phyloP scores from a whole-genome alignment of 1,140 invertebrate genomes.

The Drosophila pseudoobscura region DNA sequence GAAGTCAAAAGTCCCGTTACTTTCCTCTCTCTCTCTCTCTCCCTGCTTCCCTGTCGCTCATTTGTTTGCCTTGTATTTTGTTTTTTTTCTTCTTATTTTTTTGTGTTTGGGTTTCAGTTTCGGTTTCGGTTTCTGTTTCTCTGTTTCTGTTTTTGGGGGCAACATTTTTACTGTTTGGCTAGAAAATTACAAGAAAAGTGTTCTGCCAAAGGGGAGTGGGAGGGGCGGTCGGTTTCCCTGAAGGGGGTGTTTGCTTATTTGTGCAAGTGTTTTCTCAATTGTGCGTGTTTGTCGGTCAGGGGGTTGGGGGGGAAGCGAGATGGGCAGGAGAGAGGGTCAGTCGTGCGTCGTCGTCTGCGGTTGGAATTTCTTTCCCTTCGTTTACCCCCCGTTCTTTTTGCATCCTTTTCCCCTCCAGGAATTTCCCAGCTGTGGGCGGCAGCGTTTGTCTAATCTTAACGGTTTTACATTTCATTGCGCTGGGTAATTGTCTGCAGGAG shows the following conservation, averaged over 20 bases:
- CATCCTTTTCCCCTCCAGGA: slow-evolving; percentile 7
- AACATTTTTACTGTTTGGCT: slow-evolving; percentile 68
- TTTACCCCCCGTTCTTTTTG: slow-evolving; percentile 6
- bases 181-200: slow-evolving; percentile 80
- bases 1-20: slow-evolving; percentile 75
- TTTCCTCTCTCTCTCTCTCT: slow-evolving; percentile 2
- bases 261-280: slow-evolving; percentile 81
- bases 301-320: not conserved
- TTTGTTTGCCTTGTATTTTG: slow-evolving; percentile 75
- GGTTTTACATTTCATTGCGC: slow-evolving; percentile 79
- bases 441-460: slow-evolving; percentile 77
- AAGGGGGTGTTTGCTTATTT: slow-evolving; percentile 66
- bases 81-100: slow-evolving; percentile 19
- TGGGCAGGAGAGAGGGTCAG: slow-evolving; percentile 14
- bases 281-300: slow-evolving; percentile 56
- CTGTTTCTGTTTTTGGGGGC: slow-evolving; percentile 5
- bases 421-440: slow-evolving; percentile 29
- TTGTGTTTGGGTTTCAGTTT: slow-evolving; percentile 13
- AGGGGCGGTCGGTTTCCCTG: no score
- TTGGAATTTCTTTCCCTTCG: slow-evolving; percentile 45
- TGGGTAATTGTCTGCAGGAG: slow-evolving; percentile 55
- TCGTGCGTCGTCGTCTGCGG: slow-evolving; percentile 70
- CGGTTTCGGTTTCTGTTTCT: slow-evolving; percentile 18
- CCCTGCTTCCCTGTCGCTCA: slow-evolving; percentile 54
- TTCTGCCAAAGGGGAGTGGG: slow-evolving; percentile 37